A percentile compares a stretch with the other conserved stretches of the same genome.
phyloP scores from a whole-genome alignment of 2,113 vertebrate species.

The Aldabrachelys gigantea region DNA sequence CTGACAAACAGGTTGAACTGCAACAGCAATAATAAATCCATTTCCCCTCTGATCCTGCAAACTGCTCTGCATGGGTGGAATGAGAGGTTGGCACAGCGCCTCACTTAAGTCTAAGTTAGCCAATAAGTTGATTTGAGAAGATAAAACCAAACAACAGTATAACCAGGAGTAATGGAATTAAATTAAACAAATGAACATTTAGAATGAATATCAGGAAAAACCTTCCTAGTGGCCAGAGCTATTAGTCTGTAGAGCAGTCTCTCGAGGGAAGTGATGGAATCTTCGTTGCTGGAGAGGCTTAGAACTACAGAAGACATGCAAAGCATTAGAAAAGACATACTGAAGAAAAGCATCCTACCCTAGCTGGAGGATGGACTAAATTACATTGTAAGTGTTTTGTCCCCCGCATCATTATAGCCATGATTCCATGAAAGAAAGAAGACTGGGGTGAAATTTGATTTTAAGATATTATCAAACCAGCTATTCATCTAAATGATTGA shows the following conservation, averaged over 20 bases:
- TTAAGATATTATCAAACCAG: neutral
- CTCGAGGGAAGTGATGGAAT: neutral
- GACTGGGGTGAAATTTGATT: neutral
- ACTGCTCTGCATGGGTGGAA: neutral
- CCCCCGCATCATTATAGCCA: neutral
- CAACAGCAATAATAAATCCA: neutral
- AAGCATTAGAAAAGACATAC: neutral
- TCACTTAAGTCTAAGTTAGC: neutral
- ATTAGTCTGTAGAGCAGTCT: neutral
- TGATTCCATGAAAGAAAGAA: neutral
- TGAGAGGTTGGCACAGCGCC: neutral
- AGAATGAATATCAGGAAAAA: neutral
- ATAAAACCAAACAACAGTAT: neutral
- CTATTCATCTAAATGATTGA: neutral
- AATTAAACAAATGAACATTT: neutral
- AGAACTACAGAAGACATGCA: neutral
- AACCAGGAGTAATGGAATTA: neutral
- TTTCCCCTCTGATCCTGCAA: neutral
- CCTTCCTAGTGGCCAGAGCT: neutral
- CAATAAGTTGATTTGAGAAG: neutral
- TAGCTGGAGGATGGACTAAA: neutral
- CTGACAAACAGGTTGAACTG: neutral
- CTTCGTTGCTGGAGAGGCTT: neutral
- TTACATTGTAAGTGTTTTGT: neutral
- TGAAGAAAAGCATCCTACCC: neutral